Percentiles rank a stretch among this genome's conserved stretches.
phyloP scores from a whole-genome alignment of 2,888 invertebrate genomes.

The Machimus atricapillus region DNA sequence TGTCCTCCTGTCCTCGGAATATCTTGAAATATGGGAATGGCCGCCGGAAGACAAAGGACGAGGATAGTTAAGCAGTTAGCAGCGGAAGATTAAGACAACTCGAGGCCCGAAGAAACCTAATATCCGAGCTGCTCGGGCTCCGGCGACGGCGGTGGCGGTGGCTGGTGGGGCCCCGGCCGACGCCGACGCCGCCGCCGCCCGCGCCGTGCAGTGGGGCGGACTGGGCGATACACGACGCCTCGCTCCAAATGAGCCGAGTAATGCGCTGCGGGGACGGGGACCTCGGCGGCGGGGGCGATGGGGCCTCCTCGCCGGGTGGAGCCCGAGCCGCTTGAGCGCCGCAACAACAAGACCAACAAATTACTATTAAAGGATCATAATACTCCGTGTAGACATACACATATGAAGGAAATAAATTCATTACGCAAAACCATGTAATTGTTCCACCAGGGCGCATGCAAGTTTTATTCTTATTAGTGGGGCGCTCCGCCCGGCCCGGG shows the following conservation, averaged over 20 bases:
- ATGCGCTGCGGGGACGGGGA: neutral
- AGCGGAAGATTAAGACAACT: constrained; percentile 36
- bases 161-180: neutral
- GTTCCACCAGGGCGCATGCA: constrained; percentile 56
- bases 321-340: constrained; percentile 32
- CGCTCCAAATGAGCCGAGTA: constrained; percentile 28
- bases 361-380: constrained; percentile 43
- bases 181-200: too few species aligned
- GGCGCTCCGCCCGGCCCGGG: neutral
- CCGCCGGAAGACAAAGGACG: constrained; percentile 25
- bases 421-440: constrained; percentile 62
- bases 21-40: constrained; percentile 34
- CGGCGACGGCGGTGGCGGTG: neutral
- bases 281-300: neutral
- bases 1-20: constrained; percentile 11
- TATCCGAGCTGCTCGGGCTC: neutral
- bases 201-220: neutral
- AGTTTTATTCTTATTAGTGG: constrained; percentile 45
- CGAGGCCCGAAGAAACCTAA: constrained; percentile 30
- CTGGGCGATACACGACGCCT: constrained; percentile 9
- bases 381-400: constrained; percentile 34
- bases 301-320: neutral
- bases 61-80: constrained; percentile 24
- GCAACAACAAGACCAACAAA: constrained; percentile 41
- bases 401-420: constrained; percentile 59